Evolutionary conservation across 2,797 vertebrate species (phyloP), one percentile per base, ranked within the genome.

Genomic region (Pseudochaenichthys georgianus): DNA sequence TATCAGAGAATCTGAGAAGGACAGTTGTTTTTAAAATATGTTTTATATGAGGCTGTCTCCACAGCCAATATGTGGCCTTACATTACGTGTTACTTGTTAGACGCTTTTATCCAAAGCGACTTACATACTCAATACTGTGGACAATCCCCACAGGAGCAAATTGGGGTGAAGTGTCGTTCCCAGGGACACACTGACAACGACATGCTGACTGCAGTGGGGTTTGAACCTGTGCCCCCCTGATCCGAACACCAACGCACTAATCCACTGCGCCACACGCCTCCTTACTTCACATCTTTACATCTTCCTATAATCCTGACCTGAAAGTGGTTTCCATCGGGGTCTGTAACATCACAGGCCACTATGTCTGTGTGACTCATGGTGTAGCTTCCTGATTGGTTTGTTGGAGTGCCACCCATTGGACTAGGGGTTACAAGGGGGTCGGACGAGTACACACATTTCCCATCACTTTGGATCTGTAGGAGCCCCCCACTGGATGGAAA

Each of bases 301-400:
- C 19, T 3, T 53, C 3, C 21, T 21, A 13, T 0, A 23, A 65
- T 63, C 15, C 48, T 82, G 76, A 99, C 98, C 96, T 97, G 95
- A 85, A 98, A 98, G 74, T 82, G 82, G 87, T 96, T 97, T 64
- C 97, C 96, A 42, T 96, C 89, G 0, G 89, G 84, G 88, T 99
- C 98, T 41, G 88, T 92, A 46, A 96, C 54, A 23, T 97, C 94
- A 87, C 96, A 99, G 70, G 95, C 71, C 43, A 96, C 86, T 15
- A 80, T 79, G 2, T 89, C 92, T 13, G 86, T 92, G 69, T 97
- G 97, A 65, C 93, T 97, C 96, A 99, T 96, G 82, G 94, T 43
- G 66, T 98, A 99, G 60, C 77, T 94, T 79, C 95, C 95, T 46
- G 82, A 72, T 83, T 87, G 87, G 16, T 92, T 86, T 48, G 88